Conservation (phyloP, 1,140 invertebrate species). For the Heliconius hewitsoni region DNA sequence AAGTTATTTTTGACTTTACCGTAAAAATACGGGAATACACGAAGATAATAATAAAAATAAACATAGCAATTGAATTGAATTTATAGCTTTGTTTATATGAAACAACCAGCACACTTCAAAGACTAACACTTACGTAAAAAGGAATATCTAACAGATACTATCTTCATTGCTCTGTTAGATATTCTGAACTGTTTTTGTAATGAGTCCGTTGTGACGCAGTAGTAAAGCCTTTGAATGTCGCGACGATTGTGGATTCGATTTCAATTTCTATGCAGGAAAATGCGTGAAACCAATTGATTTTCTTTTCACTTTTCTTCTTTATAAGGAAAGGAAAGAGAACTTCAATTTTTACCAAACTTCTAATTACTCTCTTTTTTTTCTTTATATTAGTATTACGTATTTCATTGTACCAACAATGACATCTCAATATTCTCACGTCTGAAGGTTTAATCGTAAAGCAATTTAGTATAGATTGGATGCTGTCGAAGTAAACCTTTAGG, state of each 20-base stretch:
- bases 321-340: no score
- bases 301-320: no score
- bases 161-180: no score
- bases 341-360: neutral
- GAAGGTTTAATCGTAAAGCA: constrained; percentile 15
- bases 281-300: no score
- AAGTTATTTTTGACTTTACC: neutral
- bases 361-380: no score
- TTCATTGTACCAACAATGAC: neutral
- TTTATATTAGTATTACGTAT: neutral
- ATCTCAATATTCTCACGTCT: constrained; percentile 2
- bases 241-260: no score
- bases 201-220: no score
- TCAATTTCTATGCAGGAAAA: no score
- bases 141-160: neutral
- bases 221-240: no score
- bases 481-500: constrained; percentile 21
- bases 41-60: constrained; percentile 3
- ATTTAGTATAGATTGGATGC: constrained; percentile 14
- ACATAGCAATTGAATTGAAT: constrained; percentile 9
- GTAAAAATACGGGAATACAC: neutral
- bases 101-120: neutral
- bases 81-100: constrained; percentile 1
- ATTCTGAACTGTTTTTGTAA: no score
- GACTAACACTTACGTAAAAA: constrained; percentile 1